These are phyloP conservation scores for Halcyon senegalensis DNA, from an alignment of 2,113 vertebrate species.

Conservation along the genomic window DNA sequence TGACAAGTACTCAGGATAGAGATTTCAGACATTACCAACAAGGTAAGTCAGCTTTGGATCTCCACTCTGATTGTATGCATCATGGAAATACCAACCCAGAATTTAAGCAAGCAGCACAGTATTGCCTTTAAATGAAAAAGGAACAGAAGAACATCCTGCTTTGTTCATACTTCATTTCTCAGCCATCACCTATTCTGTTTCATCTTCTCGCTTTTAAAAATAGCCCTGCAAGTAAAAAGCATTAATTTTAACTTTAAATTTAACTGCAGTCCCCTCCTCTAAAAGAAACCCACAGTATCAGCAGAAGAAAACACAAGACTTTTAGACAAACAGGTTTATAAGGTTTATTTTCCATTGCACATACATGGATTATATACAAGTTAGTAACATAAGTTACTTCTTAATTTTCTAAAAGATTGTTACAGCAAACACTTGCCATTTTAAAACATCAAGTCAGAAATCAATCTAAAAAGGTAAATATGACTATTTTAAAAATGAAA, in stretches of 20 bases:
- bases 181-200: neutral
- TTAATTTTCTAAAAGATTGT: slow-evolving; percentile 77
- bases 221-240: neutral
- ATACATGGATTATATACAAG: slow-evolving; percentile 81
- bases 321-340: slow-evolving; percentile 80
- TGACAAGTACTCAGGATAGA: neutral
- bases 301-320: slow-evolving; percentile 60
- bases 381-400: slow-evolving; percentile 81
- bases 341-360: slow-evolving; percentile 86
- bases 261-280: neutral
- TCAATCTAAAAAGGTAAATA: slow-evolving; percentile 75
- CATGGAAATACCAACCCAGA: neutral
- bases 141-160: neutral
- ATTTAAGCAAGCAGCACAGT: neutral
- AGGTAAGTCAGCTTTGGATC: neutral
- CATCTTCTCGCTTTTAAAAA: neutral
- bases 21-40: neutral
- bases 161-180: neutral
- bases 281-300: neutral
- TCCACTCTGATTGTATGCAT: neutral
- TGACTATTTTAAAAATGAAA: slow-evolving; percentile 64
- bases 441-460: slow-evolving; percentile 75
- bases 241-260: neutral
- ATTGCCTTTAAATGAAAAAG: neutral
- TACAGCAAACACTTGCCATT: slow-evolving; percentile 76